Conservation (phyloP, 1,140 invertebrate genomes). For the Geopemphigus sp. region DNA sequence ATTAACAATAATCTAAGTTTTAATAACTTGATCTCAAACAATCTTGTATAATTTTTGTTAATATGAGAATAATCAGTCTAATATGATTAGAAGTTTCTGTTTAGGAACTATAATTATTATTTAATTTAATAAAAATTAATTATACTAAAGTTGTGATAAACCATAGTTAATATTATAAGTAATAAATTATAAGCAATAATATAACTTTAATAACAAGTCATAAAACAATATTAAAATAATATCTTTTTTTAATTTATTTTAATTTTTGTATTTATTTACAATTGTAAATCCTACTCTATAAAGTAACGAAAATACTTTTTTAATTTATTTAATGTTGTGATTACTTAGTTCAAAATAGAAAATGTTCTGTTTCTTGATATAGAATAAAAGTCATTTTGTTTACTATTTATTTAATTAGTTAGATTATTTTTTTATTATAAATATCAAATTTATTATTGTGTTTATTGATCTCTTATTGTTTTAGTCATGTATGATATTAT, state of each 20-base stretch:
- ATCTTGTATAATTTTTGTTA: not conserved
- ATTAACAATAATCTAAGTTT: not conserved
- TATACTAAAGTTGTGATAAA: slow-evolving; percentile 7
- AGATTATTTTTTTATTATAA: not conserved
- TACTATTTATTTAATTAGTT: not conserved
- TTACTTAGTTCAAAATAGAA: not conserved
- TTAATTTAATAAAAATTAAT: not conserved
- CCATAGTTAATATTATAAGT: not conserved
- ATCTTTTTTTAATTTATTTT: no score
- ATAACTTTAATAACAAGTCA: not conserved
- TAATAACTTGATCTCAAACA: not conserved
- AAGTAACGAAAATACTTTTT: no score
- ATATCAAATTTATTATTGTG: not conserved
- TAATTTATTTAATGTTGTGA: no score
- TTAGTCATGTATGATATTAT: not conserved
- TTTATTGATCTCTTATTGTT: not conserved
- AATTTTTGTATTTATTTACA: no score
- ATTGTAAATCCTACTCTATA: no score
- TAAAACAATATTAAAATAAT: no score
- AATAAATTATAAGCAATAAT: not conserved
- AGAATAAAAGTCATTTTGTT: not conserved
- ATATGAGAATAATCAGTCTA: not conserved
- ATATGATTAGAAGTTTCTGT: not conserved
- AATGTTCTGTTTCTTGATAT: not conserved
- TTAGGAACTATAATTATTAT: not conserved